Base-by-base conservation (phyloP, 2,888 invertebrate genomes). In the Masnerella sp. region DNA sequence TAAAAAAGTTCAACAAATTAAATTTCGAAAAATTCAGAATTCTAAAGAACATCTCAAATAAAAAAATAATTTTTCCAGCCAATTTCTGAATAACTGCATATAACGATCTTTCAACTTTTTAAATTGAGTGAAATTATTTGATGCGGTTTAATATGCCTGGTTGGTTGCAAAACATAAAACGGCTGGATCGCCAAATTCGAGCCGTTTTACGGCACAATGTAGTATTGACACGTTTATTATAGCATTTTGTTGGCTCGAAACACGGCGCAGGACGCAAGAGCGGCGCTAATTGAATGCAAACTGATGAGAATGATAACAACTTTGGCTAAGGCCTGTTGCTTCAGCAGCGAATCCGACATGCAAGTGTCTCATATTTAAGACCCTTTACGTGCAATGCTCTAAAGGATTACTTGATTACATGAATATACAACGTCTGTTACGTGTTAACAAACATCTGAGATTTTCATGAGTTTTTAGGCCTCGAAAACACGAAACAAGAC, bases 281-380 rank as follows among this genome's bases (percentile, higher is more conserved):
- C 68, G 17, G 28, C 56, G 59, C 43, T 70, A 74, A 74, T 69
- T 70, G 59, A 73, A 73, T 68, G 64, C 62, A 68, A 73, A 64
- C 58, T 68, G 69, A 54, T 64, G 69, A 59, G 64, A 59, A 69
- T 69, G 58, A 68, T 64, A 69, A 68, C 67, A 59, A 74, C 69
- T 69, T 68, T 20, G 51, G 42, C 14, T 47, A 47, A 70, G 51
- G 61, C 70, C 70, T 74, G 74, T 70, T 74, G 61, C 61, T 65
- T 61, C 61, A 25, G 8, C 22, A 14, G 59, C 51, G 70, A 61
- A 65, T 56, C 51, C 52, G 17, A 56, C 70, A 49, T 32, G 36
- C 70, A 30, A 62, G 14, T 49, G 32, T 59, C 45, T 69, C 52
- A 69, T 54, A 69, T 69, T 69, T 54, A 54, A 69, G 54, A 43